These are phyloP conservation scores for Orchestes rusci DNA, from an alignment of 2,888 invertebrate genomes.

Conservation along the genomic window DNA sequence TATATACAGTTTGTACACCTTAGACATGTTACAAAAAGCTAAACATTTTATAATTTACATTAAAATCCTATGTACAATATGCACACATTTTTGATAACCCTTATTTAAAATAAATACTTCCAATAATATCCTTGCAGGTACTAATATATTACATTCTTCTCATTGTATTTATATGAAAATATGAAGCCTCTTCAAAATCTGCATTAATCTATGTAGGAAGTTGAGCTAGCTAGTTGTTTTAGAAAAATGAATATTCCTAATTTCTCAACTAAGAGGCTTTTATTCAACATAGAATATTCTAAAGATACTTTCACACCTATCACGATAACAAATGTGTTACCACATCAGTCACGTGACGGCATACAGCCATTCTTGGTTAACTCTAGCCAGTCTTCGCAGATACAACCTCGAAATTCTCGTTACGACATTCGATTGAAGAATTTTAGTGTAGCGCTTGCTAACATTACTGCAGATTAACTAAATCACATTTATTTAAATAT, in stretches of 20 bases:
- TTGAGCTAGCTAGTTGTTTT: no score
- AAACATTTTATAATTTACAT: conserved; percentile 16
- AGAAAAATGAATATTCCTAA: no score
- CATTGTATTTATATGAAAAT: conserved; percentile 33
- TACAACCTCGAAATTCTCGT: conserved; percentile 1
- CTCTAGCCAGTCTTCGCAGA: conserved; percentile 8
- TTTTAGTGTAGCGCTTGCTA: no score
- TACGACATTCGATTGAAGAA: no score
- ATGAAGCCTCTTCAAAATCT: conserved; percentile 3
- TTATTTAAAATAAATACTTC: conserved; percentile 40
- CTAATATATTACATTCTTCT: conserved; percentile 41
- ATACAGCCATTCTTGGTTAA: conserved; percentile 15
- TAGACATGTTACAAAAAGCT: conserved; percentile 35
- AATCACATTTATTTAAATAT: no score
- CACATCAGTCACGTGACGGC: conserved; percentile 10
- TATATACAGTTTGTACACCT: conserved; percentile 43
- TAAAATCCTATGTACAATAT: conserved; percentile 37
- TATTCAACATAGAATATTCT: no score
- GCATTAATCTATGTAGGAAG: no score
- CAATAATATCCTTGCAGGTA: conserved; percentile 38
- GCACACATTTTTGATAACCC: conserved; percentile 31
- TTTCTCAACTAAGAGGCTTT: no score
- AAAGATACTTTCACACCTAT: no score
- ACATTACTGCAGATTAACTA: no score
- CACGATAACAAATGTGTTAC: conserved; percentile 4